Percentiles rank a stretch among this genome's conserved stretches.
Conservation (phyloP, 2,113 vertebrate species). For the Plectropomus leopardus region DNA sequence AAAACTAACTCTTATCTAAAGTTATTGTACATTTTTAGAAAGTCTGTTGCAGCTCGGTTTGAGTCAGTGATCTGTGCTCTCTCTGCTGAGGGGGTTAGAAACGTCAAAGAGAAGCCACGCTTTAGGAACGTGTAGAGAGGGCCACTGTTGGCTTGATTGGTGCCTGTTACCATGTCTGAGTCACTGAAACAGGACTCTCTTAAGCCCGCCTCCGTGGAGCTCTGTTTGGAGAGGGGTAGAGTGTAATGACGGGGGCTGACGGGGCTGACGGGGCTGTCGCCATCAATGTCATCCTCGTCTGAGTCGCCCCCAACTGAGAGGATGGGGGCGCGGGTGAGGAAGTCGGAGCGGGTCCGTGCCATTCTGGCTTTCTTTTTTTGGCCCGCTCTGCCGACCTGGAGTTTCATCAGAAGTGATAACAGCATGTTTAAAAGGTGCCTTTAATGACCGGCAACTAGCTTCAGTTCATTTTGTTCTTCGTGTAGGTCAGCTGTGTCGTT, state of each 20-base stretch:
- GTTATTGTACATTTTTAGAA: not conserved
- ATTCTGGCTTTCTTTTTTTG: conserved; percentile 99
- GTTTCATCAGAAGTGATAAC: conserved; percentile 85
- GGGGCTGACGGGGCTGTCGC: conserved; percentile 89
- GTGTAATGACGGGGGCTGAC: conserved; percentile 86
- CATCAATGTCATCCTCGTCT: conserved; percentile 94
- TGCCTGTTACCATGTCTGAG: conserved; percentile 97
- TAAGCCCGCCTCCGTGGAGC: conserved; percentile 85
- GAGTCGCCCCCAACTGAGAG: conserved; percentile 93
- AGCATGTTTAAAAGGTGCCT: conserved; percentile 69
- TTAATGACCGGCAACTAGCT: conserved; percentile 20
- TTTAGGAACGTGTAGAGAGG: conserved; percentile 51
- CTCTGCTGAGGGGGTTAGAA: conserved; percentile 87
- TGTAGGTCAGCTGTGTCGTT: not conserved
- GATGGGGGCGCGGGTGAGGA: conserved; percentile 96
- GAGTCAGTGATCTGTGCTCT: conserved; percentile 71
- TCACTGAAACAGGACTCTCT: conserved; percentile 98
- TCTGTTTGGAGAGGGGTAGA: conserved; percentile 88
- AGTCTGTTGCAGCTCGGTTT: conserved; percentile 44
- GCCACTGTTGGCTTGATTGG: conserved; percentile 58
- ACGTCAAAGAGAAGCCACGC: conserved; percentile 69
- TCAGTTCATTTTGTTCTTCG: conserved; percentile 14
- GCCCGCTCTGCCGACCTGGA: conserved; percentile 87
- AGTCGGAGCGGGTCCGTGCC: conserved; percentile 99
- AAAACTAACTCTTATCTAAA: conserved; percentile 15